These are phyloP conservation scores for Formicarius rufipectus DNA, from an alignment of 2,113 vertebrate species.

Conservation along the genomic window DNA sequence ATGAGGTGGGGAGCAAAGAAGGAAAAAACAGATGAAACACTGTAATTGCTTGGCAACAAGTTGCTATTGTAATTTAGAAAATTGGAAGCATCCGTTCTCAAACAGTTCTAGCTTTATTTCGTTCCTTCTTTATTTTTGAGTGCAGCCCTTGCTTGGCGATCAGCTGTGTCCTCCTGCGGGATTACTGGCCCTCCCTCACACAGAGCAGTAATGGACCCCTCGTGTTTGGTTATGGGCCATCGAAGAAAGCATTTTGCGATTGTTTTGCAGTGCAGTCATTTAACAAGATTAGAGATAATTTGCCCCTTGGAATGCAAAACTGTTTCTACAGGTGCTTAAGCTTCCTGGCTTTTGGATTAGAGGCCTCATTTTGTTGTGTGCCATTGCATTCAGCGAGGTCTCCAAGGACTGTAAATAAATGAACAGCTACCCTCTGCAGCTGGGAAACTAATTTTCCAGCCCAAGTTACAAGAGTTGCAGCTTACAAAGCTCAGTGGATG, in stretches of 20 bases:
- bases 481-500: conserved; percentile 35
- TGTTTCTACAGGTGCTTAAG: conserved; percentile 74
- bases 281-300: conserved; percentile 71
- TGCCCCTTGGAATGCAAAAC: conserved; percentile 67
- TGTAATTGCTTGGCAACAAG: conserved; percentile 60
- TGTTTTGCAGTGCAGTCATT: conserved; percentile 59
- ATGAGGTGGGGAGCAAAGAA: conserved; percentile 46
- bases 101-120: conserved; percentile 62
- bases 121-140: conserved; percentile 12
- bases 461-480: conserved; percentile 11
- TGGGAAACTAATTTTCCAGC: conserved; percentile 61
- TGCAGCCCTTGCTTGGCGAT: conserved; percentile 29
- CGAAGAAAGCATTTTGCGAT: conserved; percentile 40
- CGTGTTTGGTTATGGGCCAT: conserved; percentile 45
- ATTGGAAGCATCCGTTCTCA: conserved; percentile 69
- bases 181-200: conserved; percentile 3
- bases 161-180: conserved; percentile 59
- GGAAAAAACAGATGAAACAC: conserved; percentile 60
- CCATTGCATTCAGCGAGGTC: conserved; percentile 49
- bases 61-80: conserved; percentile 71
- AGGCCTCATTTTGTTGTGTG: conserved; percentile 64
- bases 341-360: conserved; percentile 71
- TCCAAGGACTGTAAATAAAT: conserved; percentile 66
- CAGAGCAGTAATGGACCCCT: conserved; percentile 17
- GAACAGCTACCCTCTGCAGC: conserved; percentile 46